Evolutionary conservation across 2,888 invertebrate species (phyloP).

Genomic region (Priapulus caudatus): DNA sequence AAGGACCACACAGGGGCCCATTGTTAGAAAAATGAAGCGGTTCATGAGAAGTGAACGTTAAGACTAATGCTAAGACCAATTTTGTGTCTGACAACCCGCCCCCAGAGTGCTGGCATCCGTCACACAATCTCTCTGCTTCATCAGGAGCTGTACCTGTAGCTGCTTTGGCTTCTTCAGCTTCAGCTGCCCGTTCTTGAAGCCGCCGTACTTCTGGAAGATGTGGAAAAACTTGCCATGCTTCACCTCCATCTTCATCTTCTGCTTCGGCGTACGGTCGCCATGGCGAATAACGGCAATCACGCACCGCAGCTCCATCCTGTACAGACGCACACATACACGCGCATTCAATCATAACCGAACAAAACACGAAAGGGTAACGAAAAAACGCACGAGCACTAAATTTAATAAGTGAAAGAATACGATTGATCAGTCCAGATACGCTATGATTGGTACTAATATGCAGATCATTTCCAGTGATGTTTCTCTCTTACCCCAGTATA

Average conservation of each 20-base stretch:
- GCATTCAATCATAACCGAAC: conserved; percentile 96
- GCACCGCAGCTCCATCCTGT: conserved; percentile 69
- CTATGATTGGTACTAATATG: not conserved
- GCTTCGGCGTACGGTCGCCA: conserved; percentile 97
- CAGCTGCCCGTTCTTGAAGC: conserved; percentile 80
- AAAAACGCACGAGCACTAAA: not conserved
- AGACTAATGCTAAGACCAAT: no score
- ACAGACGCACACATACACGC: conserved; percentile 20
- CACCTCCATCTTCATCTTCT: conserved; percentile 99
- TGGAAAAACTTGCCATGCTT: conserved; percentile 94
- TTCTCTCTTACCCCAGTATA: no score
- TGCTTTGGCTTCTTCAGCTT: conserved; percentile 95
- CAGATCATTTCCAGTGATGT: no score
- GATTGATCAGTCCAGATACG: not conserved
- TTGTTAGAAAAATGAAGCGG: no score
- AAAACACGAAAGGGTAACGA: no score
- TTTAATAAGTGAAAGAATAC: not conserved
- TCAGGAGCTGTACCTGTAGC: conserved; percentile 56
- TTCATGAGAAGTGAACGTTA: no score
- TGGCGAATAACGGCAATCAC: conserved; percentile 95
- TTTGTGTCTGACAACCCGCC: no score
- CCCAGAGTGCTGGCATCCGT: no score
- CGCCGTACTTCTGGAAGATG: conserved; percentile 94
- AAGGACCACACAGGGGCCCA: no score
- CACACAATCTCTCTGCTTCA: no score